These are phyloP conservation scores for Oxytorus armatus DNA, from an alignment of 2,888 invertebrate species.

Conservation along the genomic window DNA sequence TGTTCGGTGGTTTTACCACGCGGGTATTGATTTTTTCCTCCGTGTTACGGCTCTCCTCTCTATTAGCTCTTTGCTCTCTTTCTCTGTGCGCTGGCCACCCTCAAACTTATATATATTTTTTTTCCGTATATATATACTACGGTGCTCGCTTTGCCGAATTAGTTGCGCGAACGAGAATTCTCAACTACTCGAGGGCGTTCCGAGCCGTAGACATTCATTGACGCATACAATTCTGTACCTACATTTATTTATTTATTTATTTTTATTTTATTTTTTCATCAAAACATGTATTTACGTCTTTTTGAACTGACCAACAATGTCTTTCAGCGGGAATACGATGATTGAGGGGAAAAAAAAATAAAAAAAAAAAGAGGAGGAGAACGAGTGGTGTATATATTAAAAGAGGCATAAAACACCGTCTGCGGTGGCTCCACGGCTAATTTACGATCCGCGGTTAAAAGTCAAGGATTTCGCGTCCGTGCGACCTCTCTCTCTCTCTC, in stretches of 20 bases:
- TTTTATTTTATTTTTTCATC: not conserved
- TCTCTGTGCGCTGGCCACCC: constrained; percentile 32
- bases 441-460: constrained; percentile 74
- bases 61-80: constrained; percentile 36
- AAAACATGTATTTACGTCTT: no score
- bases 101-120: constrained; percentile 30
- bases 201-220: not conserved
- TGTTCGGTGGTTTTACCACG: constrained; percentile 41
- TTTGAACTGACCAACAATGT: no score
- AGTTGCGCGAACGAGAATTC: constrained; percentile 35
- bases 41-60: constrained; percentile 13
- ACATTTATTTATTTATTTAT: no score
- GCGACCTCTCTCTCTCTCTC: no score
- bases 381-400: constrained; percentile 4
- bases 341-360: constrained; percentile 15
- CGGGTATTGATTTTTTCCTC: constrained; percentile 65
- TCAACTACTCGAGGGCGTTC: not conserved
- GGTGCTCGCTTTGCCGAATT: constrained; percentile 64
- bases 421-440: constrained; percentile 66
- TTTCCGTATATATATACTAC: not conserved
- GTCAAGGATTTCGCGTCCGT: constrained; percentile 71
- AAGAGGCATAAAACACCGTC: constrained; percentile 67
- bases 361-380: not conserved
- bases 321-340: not conserved
- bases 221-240: not conserved